phyloP scores from a whole-genome alignment of 1,140 invertebrate genomes.

The Tetramorium parvispinum region DNA sequence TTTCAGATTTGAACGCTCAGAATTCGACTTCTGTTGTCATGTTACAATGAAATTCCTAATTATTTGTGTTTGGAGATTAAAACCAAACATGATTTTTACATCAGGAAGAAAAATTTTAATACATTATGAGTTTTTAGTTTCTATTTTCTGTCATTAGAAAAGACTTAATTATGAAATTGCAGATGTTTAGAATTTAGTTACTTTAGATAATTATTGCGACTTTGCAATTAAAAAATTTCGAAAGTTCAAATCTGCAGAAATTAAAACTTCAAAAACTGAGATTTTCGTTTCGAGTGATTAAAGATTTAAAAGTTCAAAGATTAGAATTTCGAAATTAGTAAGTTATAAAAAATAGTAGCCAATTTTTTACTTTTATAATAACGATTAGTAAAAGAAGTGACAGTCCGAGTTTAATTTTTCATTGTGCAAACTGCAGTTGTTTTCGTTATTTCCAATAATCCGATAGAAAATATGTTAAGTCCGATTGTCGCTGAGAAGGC shows the following conservation, averaged over 20 bases:
- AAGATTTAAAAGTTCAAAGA: neutral
- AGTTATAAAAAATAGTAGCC: neutral
- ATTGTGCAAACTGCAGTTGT: neutral
- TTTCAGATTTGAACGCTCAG: neutral
- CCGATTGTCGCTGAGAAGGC: neutral
- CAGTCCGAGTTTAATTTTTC: neutral
- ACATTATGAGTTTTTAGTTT: neutral
- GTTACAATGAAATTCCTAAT: neutral
- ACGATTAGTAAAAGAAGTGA: neutral
- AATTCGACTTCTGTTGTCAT: neutral
- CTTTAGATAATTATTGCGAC: neutral
- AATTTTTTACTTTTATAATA: conserved; percentile 31
- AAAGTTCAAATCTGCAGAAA: neutral
- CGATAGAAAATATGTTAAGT: conserved; percentile 51
- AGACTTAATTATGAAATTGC: neutral
- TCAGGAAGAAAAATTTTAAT: neutral
- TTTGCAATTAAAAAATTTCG: neutral
- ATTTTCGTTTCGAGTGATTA: neutral
- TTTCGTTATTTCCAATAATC: neutral
- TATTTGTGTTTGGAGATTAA: neutral
- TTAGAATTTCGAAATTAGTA: neutral
- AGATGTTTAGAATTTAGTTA: neutral
- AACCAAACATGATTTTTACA: neutral
- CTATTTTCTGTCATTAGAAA: neutral
- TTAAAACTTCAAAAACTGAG: neutral